Conservation (phyloP, 2,113 vertebrate species). For the Cyanoderma ruficeps region DNA sequence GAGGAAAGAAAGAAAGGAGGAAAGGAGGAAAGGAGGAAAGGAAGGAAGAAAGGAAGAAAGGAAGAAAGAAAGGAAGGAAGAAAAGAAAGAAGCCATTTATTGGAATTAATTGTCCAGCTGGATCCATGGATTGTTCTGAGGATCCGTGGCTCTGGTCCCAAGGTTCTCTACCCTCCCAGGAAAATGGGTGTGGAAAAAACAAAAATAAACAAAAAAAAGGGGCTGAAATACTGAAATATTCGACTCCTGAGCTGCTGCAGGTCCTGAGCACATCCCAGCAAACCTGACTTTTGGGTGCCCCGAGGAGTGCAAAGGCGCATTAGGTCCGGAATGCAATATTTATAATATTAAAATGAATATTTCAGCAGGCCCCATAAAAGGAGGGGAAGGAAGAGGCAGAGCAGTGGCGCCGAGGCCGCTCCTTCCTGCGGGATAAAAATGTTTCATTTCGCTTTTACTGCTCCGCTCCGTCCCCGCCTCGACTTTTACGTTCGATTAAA, state of each 20-base stretch:
- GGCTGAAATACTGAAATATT: background rate
- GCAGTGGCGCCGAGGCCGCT: background rate
- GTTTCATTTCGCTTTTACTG: constrained; percentile 4
- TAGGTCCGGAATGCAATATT: constrained; percentile 15
- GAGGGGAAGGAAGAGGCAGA: background rate
- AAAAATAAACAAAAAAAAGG: background rate
- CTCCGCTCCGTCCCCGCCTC: background rate
- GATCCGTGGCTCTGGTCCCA: background rate
- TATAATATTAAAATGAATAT: constrained; percentile 64
- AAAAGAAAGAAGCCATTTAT: background rate
- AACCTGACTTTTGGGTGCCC: background rate
- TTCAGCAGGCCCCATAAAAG: constrained; percentile 35
- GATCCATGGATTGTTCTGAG: fast-evolving
- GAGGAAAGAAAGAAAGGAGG: no score
- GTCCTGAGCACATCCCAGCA: background rate
- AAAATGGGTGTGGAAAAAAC: background rate
- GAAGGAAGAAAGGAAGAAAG: no score
- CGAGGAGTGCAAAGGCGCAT: background rate
- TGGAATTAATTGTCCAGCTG: background rate
- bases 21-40: no score
- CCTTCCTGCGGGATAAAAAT: background rate
- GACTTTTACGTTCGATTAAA: background rate
- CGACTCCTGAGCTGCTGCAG: background rate
- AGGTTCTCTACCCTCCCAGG: background rate
- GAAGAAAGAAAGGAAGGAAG: no score